These are phyloP conservation scores for Polyploca ridens DNA, from an alignment of 2,888 invertebrate genomes.

Conservation along the genomic window DNA sequence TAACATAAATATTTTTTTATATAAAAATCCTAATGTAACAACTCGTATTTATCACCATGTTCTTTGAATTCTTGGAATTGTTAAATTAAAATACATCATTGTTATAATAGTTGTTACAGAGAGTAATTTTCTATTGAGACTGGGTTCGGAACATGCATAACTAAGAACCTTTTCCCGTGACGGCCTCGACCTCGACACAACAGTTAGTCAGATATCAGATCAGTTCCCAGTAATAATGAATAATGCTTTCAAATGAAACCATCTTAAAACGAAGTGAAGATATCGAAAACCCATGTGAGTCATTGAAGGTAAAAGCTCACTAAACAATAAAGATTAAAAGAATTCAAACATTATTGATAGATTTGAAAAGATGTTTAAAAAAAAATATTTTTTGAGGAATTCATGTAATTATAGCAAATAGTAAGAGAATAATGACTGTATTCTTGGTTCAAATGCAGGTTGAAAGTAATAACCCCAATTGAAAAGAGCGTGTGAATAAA, in stretches of 20 bases:
- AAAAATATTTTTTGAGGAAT: too few relatives aligned
- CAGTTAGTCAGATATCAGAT: conserved; percentile 59
- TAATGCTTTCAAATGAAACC: conserved; percentile 47
- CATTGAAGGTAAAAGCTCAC: conserved; percentile 22
- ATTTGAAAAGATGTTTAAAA: too few relatives aligned
- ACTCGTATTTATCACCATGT: conserved; percentile 13
- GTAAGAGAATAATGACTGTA: too few relatives aligned
- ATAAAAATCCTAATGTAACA: not conserved
- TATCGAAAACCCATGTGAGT: conserved; percentile 39
- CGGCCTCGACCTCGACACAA: conserved; percentile 62
- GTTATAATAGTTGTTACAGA: conserved; percentile 33
- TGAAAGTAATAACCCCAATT: conserved; percentile 4
- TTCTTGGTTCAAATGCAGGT: not conserved
- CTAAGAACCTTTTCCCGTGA: conserved; percentile 77
- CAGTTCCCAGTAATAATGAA: conserved; percentile 64
- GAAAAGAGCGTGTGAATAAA: not conserved
- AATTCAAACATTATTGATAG: not conserved
- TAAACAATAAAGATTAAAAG: not conserved
- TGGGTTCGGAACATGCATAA: conserved; percentile 58
- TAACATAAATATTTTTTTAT: conserved; percentile 34
- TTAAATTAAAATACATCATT: conserved; percentile 26
- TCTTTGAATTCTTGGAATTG: conserved; percentile 31
- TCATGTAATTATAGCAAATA: too few relatives aligned
- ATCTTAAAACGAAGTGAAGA: conserved; percentile 28
- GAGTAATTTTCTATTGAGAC: conserved; percentile 50